These are phyloP conservation scores for Cylloceria caligata DNA, from an alignment of 2,888 invertebrate species.

Conservation along the genomic window DNA sequence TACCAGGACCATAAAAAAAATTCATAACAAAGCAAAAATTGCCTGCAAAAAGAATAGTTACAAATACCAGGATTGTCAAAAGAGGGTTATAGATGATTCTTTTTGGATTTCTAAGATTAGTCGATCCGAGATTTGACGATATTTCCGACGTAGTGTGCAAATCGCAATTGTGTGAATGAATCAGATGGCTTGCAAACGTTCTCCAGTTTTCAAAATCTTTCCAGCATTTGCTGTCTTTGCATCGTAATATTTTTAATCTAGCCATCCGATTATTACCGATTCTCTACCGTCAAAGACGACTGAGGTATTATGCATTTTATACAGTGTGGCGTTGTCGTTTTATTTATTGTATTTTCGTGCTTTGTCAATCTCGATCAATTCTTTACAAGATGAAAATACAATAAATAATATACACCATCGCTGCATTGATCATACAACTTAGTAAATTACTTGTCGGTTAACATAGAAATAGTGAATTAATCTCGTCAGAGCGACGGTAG, in stretches of 20 bases:
- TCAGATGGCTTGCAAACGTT: constrained; percentile 16
- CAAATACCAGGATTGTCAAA: no score
- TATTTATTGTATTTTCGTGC: no score
- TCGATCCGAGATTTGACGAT: neutral
- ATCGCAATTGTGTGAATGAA: neutral
- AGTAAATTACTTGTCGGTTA: no score
- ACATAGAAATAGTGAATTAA: no score
- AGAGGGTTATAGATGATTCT: no score
- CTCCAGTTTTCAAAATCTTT: constrained; percentile 8
- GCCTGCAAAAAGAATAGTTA: no score
- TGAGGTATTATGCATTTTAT: neutral
- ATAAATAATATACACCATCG: no score
- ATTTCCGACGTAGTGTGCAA: neutral
- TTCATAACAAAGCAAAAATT: neutral
- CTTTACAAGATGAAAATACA: no score
- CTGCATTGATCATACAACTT: no score
- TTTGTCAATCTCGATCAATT: no score
- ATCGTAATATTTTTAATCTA: neutral
- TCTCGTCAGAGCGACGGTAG: no score
- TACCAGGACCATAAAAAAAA: neutral
- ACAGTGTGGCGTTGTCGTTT: constrained; percentile 13
- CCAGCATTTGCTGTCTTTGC: constrained; percentile 3
- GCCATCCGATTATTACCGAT: no score
- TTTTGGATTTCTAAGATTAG: neutral
- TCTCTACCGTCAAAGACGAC: neutral